Conservation (phyloP, 2,888 invertebrate genomes). For the Trichacis sp. region DNA sequence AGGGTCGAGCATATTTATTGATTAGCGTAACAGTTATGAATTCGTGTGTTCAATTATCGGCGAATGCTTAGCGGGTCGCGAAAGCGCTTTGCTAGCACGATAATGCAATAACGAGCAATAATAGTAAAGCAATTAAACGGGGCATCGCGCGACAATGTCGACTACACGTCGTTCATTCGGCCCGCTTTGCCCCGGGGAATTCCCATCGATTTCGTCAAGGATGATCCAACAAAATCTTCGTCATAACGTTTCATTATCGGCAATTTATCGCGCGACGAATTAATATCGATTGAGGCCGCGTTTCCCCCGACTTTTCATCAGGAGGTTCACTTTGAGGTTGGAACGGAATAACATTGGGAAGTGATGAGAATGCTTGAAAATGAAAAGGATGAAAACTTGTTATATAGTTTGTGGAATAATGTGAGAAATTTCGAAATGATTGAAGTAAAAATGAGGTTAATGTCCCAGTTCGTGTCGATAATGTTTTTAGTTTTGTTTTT, state of each 20-base stretch:
- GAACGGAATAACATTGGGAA: too few species aligned
- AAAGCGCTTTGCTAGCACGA: conserved; percentile 40
- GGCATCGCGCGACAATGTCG: conserved; percentile 16
- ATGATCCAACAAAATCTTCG: neutral
- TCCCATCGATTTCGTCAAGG: neutral
- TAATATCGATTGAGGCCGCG: too few species aligned
- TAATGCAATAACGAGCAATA: conserved; percentile 62
- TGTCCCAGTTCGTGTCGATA: too few species aligned
- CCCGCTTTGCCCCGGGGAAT: conserved; percentile 2
- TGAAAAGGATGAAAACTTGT: too few species aligned
- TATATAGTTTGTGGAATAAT: too few species aligned
- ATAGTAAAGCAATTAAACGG: conserved; percentile 49
- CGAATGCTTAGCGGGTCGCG: conserved; percentile 40
- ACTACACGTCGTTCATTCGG: conserved; percentile 3
- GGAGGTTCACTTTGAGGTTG: too few species aligned
- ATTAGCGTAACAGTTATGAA: conserved; percentile 67
- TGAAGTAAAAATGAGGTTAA: too few species aligned
- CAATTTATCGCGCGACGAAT: neutral
- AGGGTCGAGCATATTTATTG: conserved; percentile 52
- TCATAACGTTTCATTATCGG: neutral
- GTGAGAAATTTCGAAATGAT: too few species aligned
- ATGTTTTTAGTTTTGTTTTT: too few species aligned
- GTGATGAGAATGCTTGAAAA: too few species aligned
- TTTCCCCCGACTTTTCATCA: too few species aligned
- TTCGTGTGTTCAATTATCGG: conserved; percentile 65